These are phyloP conservation scores for Nothura maculosa DNA, from an alignment of 2,797 vertebrate species.

Conservation along the genomic window DNA sequence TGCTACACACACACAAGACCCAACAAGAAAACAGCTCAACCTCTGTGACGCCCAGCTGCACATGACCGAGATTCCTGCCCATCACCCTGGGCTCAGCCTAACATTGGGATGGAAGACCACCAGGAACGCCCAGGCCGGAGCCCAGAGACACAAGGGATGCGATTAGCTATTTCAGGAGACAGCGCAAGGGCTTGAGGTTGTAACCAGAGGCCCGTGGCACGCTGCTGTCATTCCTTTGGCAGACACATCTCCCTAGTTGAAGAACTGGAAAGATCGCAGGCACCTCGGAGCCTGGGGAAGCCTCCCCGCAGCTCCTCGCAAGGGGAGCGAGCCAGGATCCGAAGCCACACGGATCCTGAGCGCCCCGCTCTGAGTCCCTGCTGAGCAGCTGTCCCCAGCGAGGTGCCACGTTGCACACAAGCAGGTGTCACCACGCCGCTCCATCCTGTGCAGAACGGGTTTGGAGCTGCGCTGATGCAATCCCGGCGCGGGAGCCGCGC, in stretches of 20 bases:
- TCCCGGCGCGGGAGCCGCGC: background rate
- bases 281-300: rapidly evolving
- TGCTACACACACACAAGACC: rapidly evolving
- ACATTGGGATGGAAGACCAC: background rate
- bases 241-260: background rate
- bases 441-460: slow-evolving; percentile 20
- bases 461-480: slow-evolving; percentile 16
- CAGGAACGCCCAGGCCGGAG: background rate
- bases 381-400: background rate
- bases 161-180: background rate
- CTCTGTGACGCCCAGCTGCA: rapidly evolving
- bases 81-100: background rate
- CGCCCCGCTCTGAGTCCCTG: background rate
- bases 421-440: slow-evolving; percentile 24
- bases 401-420: slow-evolving; percentile 2
- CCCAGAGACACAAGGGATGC: background rate
- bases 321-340: background rate
- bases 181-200: background rate
- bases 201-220: background rate
- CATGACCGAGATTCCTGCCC: background rate
- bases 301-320: background rate
- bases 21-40: rapidly evolving
- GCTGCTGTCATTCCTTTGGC: background rate
- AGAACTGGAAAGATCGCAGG: background rate
- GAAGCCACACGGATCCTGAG: rapidly evolving